Evolutionary conservation across 2,113 vertebrate genomes (phyloP).

Genomic region (Oceanodroma tethys): DNA sequence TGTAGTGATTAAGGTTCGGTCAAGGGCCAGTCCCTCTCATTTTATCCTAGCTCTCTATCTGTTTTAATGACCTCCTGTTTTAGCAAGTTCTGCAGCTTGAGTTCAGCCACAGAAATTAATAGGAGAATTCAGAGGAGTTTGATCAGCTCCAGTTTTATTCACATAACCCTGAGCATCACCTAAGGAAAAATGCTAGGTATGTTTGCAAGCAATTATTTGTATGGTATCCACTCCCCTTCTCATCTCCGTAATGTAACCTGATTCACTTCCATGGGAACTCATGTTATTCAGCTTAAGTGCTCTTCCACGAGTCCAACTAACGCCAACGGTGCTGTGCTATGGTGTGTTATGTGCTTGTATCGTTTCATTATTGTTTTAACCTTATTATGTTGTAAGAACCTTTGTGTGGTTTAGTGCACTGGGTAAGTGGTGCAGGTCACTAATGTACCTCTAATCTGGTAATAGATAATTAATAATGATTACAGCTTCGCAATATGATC

Average conservation of each 20-base stretch:
- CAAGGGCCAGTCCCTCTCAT: neutral
- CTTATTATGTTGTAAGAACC: neutral
- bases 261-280: neutral
- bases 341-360: neutral
- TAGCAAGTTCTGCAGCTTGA: neutral
- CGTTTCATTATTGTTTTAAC: slow-evolving; percentile 24
- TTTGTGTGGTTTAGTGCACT: neutral
- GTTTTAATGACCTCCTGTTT: neutral
- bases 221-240: neutral
- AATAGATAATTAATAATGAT: slow-evolving; percentile 46
- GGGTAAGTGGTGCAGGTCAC: slow-evolving; percentile 15
- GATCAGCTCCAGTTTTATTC: neutral
- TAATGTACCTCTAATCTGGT: slow-evolving; percentile 33
- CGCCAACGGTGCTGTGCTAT: neutral
- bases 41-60: neutral
- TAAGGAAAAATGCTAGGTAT: neutral
- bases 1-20: neutral
- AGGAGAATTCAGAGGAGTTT: neutral
- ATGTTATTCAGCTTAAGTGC: neutral
- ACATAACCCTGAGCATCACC: neutral
- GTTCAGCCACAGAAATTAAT: neutral
- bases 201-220: neutral
- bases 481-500: neutral
- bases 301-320: neutral
- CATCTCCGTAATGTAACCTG: neutral